Base-by-base conservation (phyloP, 1,140 invertebrate species). In the Monomorium pharaonis region DNA sequence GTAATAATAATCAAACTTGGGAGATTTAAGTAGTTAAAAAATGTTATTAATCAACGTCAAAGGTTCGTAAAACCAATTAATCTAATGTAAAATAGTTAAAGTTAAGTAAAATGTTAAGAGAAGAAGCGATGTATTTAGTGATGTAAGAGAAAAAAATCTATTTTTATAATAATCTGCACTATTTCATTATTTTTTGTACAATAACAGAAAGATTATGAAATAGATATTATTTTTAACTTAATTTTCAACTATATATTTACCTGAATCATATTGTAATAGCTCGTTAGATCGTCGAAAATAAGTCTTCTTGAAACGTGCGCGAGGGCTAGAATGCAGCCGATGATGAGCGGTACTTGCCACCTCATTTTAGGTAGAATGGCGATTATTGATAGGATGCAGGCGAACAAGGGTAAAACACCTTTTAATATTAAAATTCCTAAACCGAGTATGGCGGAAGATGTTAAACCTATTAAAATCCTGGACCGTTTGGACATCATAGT, bases 321-420 rank as follows among this genome's bases (percentile, higher is more conserved):
- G 7, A 87, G 0, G 0, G 88, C 91, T 21, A 95, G 56, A 3
- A 84, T 49, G 37, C 93, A 77, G 0, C 93, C 93, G 42, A 94
- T 85, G 2, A 93, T 72, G 0, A 91, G 92, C 2, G 93, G 93
- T 49, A 67, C 87, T 44, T 92, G 91, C 10, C 88, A 85, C 1
- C 74, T 91, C 47, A 92, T 91, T 51, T 91, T 90, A 0, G 94
- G 94, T 60, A 95, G 60, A 18, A 92, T 91, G 0, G 94, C 93
- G 16, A 94, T 92, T 78, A 94, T 91, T 37, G 92, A 90, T 0
- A 95, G 90, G 10, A 93, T 85, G 10, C 91, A 87, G 10, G 90
- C 87, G 74, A 95, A 95, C 16, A 93, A 70, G 0, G 94, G 91
- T 21, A 95, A 18, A 0, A 93, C 87, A 1, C 91, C 92, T 18